Evolutionary conservation across 1,140 invertebrate genomes (phyloP), one percentile per base, ranked within the genome.

Genomic region (Adelges cooleyi): DNA sequence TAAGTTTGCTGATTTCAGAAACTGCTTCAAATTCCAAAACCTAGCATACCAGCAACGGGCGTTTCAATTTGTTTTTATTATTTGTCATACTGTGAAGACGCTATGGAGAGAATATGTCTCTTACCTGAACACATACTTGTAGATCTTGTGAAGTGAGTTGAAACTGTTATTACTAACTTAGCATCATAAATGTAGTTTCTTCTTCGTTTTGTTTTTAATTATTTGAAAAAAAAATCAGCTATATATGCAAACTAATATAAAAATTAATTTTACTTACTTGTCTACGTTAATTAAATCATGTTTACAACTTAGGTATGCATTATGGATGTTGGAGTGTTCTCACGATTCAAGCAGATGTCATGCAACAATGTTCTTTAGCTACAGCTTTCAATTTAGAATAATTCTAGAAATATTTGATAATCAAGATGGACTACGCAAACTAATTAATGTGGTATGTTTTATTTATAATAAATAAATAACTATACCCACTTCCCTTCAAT

Each of bases 41-140:
- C 93, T 3, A 95, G 92, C 40, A 85, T 98, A 27, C 91, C 94
- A 2, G 92, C 95, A 0, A 95, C 93, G 2, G 95, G 94, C 11
- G 93, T 97, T 10, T 92, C 93, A 0, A 90, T 97, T 65, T 95
- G 93, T 73, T 79, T 98, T 5, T 98, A 97, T 75, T 98, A 97
- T 76, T 78, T 98, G 46, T 92, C 92, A 0, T 98, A 97, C 76
- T 95, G 90, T 76, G 93, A 96, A 75, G 95, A 98, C 75, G 91
- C 92, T 1, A 95, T 98, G 90, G 94, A 98, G 76, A 81, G 90
- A 68, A 89, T 98, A 5, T 95, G 92, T 72, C 76, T 87, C 6
- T 77, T 95, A 70, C 86, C 90, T 3, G 81, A 90, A 69, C 79
- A 82, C 67, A 80, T 90, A 1, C 81, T 95, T 9, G 79, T 81